These are phyloP conservation scores for Plagodis pulveraria DNA, from an alignment of 2,888 invertebrate genomes.

Conservation along the genomic window DNA sequence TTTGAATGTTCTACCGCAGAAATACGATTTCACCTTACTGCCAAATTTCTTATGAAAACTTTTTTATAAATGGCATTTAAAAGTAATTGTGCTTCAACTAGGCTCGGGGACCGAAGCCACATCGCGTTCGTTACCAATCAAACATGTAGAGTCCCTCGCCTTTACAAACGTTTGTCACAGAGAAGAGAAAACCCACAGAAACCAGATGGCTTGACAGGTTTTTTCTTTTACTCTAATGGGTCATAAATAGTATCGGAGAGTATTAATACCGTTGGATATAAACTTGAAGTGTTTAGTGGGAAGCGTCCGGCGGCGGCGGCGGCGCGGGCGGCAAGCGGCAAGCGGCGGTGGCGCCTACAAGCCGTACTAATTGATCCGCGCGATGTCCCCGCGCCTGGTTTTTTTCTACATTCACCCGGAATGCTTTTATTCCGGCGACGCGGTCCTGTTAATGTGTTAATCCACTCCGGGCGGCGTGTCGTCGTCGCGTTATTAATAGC, in stretches of 20 bases:
- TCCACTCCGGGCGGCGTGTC: conserved; percentile 76
- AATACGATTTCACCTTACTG: too few species aligned
- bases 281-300: conserved; percentile 33
- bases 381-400: conserved; percentile 21
- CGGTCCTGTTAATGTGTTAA: conserved; percentile 80
- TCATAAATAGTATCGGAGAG: conserved; percentile 37
- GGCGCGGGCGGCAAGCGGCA: conserved; percentile 8
- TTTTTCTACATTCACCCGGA: conserved; percentile 63
- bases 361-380: conserved; percentile 54
- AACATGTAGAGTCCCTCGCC: conserved; percentile 11
- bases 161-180: conserved; percentile 14
- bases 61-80: too few species aligned
- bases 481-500: conserved; percentile 75
- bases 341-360: conserved; percentile 39
- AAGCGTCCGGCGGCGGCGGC: conserved; percentile 8
- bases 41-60: too few species aligned
- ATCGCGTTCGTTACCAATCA: neutral
- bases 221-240: conserved; percentile 39
- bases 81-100: too few species aligned
- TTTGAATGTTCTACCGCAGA: too few species aligned
- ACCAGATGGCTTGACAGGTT: conserved; percentile 37
- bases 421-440: conserved; percentile 77
- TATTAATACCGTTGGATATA: conserved; percentile 37
- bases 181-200: conserved; percentile 29
- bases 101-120: too few species aligned